These are phyloP conservation scores for Pantherophis vulpinus DNA, from an alignment of 2,797 vertebrate species.

Conservation along the genomic window DNA sequence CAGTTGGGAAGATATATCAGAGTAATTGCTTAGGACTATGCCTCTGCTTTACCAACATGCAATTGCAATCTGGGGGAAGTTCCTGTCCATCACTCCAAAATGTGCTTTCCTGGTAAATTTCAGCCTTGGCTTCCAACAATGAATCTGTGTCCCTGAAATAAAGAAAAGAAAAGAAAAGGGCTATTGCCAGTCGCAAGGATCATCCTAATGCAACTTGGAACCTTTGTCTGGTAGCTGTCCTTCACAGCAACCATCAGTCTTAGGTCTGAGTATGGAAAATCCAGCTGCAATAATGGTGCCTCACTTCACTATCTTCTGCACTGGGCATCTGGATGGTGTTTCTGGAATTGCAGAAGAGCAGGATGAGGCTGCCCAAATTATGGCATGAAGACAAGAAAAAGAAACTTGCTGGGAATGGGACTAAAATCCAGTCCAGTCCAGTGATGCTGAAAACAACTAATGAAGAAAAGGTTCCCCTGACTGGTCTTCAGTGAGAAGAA, in stretches of 20 bases:
- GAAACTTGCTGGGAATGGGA: neutral
- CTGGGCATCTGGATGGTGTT: neutral
- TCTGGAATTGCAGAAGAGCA: neutral
- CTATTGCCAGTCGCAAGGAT: neutral
- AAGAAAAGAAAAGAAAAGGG: neutral
- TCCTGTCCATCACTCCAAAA: neutral
- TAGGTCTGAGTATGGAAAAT: neutral
- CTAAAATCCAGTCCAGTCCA: neutral
- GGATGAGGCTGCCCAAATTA: neutral
- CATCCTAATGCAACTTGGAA: neutral
- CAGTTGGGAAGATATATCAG: neutral
- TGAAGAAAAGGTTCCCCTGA: neutral
- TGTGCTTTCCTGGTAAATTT: neutral
- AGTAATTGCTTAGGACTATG: neutral
- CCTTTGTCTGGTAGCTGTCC: neutral
- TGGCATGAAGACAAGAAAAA: neutral
- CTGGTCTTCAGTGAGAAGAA: neutral
- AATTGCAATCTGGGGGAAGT: neutral
- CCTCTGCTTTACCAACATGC: neutral
- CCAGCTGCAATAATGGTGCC: neutral
- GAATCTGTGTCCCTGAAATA: neutral
- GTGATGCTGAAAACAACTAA: neutral
- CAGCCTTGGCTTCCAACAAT: neutral
- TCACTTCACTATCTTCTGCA: neutral
- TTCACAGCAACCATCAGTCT: neutral